phyloP scores from a whole-genome alignment of 1,140 invertebrate species.

The Lordiphosa stackelbergi region DNA sequence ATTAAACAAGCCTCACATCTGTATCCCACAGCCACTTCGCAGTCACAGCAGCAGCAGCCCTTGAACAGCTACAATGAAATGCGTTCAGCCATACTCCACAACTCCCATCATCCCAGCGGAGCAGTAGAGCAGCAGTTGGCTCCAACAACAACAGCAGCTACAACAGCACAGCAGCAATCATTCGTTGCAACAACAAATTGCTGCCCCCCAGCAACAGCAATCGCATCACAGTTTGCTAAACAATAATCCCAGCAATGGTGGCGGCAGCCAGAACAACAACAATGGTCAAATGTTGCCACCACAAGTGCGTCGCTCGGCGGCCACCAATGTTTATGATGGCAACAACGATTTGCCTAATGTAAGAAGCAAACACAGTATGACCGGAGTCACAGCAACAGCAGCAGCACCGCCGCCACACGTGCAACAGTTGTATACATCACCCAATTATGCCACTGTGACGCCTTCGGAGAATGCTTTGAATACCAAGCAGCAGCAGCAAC shows the following conservation, averaged over 20 bases:
- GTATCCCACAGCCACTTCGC: constrained; percentile 63
- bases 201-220: constrained; percentile 18
- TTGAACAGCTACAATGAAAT: constrained; percentile 68
- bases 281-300: constrained; percentile 42
- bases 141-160: constrained; percentile 33
- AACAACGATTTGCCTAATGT: constrained; percentile 6
- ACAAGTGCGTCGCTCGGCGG: constrained; percentile 39
- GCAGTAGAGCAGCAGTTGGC: constrained; percentile 36
- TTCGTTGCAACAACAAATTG: constrained; percentile 3
- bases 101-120: constrained; percentile 74
- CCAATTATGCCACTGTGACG: constrained; percentile 61
- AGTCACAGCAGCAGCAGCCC: constrained; percentile 44
- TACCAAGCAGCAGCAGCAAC: constrained; percentile 30
- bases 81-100: constrained; percentile 71
- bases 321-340: constrained; percentile 30
- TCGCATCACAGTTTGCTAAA: constrained; percentile 40
- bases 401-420: constrained; percentile 16
- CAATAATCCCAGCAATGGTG: constrained; percentile 51
- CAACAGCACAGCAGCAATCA: constrained; percentile 40
- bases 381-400: constrained; percentile 1
- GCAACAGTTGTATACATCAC: constrained; percentile 63
- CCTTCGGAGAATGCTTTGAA: constrained; percentile 56
- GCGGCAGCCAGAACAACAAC: constrained; percentile 39
- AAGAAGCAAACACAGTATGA: constrained; percentile 20
- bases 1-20: constrained; percentile 77